phyloP scores from a whole-genome alignment of 2,888 invertebrate species.

The Boloria euphrosyne region DNA sequence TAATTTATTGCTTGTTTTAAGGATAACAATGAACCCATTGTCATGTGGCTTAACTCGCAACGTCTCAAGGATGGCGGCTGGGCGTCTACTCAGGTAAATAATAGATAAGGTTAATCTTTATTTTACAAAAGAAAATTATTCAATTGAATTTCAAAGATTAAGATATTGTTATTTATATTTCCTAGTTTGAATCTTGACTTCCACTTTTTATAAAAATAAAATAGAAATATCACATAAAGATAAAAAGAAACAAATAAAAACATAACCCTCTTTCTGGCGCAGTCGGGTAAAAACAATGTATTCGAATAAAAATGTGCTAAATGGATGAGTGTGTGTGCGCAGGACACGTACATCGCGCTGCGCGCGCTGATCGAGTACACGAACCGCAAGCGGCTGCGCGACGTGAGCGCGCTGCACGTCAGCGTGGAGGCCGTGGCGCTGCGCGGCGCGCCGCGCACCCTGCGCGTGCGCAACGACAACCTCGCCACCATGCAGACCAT shows the following conservation, averaged over 20 bases:
- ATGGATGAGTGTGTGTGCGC: conserved; percentile 25
- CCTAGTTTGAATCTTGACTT: no score
- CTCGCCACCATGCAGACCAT: conserved; percentile 90
- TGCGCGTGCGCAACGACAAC: conserved; percentile 89
- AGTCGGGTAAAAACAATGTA: no score
- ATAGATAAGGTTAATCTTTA: conserved; percentile 38
- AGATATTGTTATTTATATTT: not conserved
- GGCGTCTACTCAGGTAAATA: conserved; percentile 88
- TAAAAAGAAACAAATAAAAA: conserved; percentile 28
- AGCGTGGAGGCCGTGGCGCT: conserved; percentile 93
- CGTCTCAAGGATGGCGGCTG: conserved; percentile 93
- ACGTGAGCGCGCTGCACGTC: conserved; percentile 90
- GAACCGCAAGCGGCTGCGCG: conserved; percentile 90
- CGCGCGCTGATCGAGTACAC: conserved; percentile 95
- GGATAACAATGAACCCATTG: conserved; percentile 92
- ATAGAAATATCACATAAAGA: no score
- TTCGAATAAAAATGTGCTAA: no score
- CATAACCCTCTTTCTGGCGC: no score
- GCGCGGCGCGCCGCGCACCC: conserved; percentile 84
- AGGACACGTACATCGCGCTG: conserved; percentile 93
- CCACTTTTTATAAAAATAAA: no score
- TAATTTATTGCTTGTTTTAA: conserved; percentile 60
- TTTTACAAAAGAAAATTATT: no score
- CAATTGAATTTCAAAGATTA: no score
- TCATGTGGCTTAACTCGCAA: conserved; percentile 95